Conservation (phyloP, 2,113 vertebrate genomes). For the Eretmochelys imbricata region DNA sequence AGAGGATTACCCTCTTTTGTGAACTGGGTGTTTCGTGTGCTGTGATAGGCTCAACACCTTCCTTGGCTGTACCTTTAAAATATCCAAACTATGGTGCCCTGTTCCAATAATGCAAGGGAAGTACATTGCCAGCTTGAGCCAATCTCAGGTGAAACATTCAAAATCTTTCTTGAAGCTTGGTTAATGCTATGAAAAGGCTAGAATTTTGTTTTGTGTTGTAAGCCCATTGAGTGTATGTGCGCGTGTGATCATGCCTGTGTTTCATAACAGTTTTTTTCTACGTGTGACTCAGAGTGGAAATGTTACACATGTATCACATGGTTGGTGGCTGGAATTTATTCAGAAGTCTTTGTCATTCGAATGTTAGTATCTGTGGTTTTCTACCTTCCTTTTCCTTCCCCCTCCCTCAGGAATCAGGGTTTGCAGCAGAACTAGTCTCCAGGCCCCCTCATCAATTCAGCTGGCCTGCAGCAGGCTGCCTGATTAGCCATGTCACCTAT, state of each 20-base stretch:
- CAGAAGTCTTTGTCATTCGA: neutral
- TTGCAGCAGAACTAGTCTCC: neutral
- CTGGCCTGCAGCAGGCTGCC: neutral
- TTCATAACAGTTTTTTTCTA: constrained; percentile 49
- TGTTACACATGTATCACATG: constrained; percentile 57
- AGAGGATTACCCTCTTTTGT: constrained; percentile 14
- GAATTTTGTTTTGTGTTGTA: neutral
- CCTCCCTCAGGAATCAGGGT: neutral
- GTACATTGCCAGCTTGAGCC: neutral
- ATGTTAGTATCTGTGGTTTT: constrained; percentile 28
- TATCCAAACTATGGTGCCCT: neutral
- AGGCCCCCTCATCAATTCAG: neutral
- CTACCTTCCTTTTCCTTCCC: neutral
- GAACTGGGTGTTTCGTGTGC: constrained; percentile 35
- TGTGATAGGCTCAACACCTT: neutral
- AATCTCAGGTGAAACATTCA: neutral
- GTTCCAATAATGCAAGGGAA: neutral
- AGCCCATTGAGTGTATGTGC: neutral
- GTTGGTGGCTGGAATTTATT: constrained; percentile 57
- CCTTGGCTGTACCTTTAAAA: constrained; percentile 5
- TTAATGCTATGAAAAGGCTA: neutral
- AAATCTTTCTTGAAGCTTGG: neutral
- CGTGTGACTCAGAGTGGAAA: constrained; percentile 55
- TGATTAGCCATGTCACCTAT: neutral
- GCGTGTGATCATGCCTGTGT: neutral